A percentile compares a stretch with the other conserved stretches of the same genome.
These are phyloP conservation scores for Drosophila kepulauana DNA, from an alignment of 1,140 invertebrate genomes.

Conservation along the genomic window DNA sequence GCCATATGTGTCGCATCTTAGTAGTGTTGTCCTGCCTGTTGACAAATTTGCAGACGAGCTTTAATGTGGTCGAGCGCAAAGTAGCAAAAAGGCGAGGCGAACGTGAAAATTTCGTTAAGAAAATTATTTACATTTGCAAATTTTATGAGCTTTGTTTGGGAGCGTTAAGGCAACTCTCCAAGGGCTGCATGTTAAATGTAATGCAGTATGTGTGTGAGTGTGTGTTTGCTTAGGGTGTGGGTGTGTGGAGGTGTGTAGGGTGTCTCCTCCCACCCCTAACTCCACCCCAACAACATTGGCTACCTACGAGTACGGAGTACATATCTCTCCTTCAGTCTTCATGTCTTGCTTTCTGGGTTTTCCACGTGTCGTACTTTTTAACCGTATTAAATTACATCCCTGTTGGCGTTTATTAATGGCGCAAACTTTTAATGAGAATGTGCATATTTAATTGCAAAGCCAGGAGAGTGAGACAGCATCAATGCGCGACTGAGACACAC, in stretches of 20 bases:
- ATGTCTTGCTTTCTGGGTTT: constrained; percentile 54
- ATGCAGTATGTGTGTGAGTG: constrained; percentile 41
- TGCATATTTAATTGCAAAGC: constrained; percentile 84
- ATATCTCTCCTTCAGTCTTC: constrained; percentile 22
- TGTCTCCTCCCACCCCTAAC: background rate
- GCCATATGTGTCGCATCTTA: constrained; percentile 66
- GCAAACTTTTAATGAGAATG: constrained; percentile 85
- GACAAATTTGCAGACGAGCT: constrained; percentile 75
- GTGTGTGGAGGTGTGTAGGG: constrained; percentile 22
- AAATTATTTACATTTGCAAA: constrained; percentile 83
- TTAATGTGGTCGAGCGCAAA: constrained; percentile 70
- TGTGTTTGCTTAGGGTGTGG: constrained; percentile 29
- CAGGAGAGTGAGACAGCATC: constrained; percentile 60
- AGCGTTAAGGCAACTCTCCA: constrained; percentile 56
- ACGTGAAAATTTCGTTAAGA: constrained; percentile 80
- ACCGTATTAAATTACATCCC: constrained; percentile 83
- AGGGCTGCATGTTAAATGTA: constrained; percentile 79
- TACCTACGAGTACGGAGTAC: constrained; percentile 11
- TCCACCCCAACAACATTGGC: background rate
- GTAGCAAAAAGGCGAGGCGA: constrained; percentile 45
- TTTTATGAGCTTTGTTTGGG: constrained; percentile 78
- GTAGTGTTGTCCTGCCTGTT: constrained; percentile 57
- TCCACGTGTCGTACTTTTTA: constrained; percentile 80
- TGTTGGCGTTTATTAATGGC: constrained; percentile 84
- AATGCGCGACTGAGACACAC: constrained; percentile 4